Conservation (phyloP, 2,113 vertebrate species). For the Dasypus novemcinctus region DNA sequence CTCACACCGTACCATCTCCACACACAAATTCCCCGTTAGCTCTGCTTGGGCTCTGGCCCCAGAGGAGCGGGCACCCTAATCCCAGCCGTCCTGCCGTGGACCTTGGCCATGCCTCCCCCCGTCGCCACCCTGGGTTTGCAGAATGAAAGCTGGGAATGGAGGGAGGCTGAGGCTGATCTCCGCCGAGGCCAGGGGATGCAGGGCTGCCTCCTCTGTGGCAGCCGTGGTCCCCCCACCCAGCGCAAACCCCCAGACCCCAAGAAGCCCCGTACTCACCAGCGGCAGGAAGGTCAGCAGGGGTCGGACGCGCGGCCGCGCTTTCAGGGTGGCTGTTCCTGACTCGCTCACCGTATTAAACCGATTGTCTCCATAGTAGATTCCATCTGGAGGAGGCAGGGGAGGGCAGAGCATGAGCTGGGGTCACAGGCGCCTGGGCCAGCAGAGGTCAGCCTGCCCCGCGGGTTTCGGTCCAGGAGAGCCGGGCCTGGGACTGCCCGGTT, state of each 20-base stretch:
- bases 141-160: conserved; percentile 2
- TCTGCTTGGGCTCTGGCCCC: neutral
- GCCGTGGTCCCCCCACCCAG: neutral
- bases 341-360: conserved; percentile 81
- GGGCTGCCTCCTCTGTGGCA: neutral
- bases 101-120: neutral
- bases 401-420: neutral
- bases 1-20: neutral
- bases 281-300: conserved; percentile 85
- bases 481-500: neutral
- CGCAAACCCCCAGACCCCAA: neutral
- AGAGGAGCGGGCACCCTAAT: neutral
- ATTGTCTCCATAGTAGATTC: conserved; percentile 81
- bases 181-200: neutral
- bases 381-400: conserved; percentile 62
- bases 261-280: conserved; percentile 79
- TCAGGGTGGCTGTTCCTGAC: conserved; percentile 86
- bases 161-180: neutral
- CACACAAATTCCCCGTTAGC: neutral
- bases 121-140: neutral
- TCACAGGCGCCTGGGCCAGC: neutral
- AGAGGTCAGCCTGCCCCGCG: neutral
- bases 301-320: conserved; percentile 84
- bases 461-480: neutral
- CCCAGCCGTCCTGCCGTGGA: neutral